Percentiles rank a stretch among this genome's conserved stretches.
These are phyloP conservation scores for Antitype chi DNA, from an alignment of 2,888 invertebrate species.

Conservation along the genomic window DNA sequence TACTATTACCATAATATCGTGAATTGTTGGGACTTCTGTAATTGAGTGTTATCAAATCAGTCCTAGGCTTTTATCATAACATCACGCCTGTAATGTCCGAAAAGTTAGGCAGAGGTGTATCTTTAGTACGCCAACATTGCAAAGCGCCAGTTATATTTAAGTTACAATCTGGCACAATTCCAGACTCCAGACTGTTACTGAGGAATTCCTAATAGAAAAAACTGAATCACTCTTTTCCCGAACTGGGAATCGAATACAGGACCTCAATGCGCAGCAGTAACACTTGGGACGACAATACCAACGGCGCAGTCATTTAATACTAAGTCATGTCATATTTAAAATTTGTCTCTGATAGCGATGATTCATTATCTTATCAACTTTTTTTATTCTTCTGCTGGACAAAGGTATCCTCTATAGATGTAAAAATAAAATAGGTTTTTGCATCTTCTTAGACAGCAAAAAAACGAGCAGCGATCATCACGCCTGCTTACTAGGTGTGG, in stretches of 20 bases:
- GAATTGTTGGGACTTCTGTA: slow-evolving; percentile 19
- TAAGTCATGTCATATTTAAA: neutral
- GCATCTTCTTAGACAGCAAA: neutral
- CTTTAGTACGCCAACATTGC: neutral
- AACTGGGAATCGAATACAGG: neutral
- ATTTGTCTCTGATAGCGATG: neutral
- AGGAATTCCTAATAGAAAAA: neutral
- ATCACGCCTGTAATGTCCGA: no score
- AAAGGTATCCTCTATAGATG: neutral
- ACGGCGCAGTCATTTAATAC: neutral
- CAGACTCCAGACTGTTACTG: neutral
- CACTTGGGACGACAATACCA: neutral
- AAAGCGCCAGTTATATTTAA: neutral
- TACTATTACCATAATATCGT: slow-evolving; percentile 47
- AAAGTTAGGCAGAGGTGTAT: neutral
- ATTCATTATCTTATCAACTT: neutral
- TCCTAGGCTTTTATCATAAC: neutral
- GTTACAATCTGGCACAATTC: neutral
- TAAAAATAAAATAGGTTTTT: no score
- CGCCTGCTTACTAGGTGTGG: neutral
- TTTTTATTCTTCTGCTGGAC: neutral
- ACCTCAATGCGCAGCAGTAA: neutral
- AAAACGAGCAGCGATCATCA: no score
- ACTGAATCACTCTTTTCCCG: neutral
- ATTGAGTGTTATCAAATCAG: slow-evolving; percentile 9